Evolutionary conservation across 2,888 invertebrate species (phyloP), one percentile per base, ranked within the genome.

Genomic region (Dascillus cervinus): DNA sequence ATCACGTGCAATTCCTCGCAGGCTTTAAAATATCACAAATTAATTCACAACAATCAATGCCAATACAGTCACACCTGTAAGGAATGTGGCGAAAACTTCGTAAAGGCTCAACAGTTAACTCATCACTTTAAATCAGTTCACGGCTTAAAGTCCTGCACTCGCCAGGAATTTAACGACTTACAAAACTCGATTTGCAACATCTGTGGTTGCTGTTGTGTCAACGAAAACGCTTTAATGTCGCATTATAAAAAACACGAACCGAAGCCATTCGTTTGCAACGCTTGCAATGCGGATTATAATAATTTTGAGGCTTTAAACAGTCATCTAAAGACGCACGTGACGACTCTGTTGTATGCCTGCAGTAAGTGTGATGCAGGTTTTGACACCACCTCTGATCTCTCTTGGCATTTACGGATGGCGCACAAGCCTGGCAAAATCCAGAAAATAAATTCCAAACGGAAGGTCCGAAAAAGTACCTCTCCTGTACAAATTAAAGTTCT

Each of bases 341-440:
- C 52, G 17, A 50, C 52, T 3, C 33, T 51, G 24, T 31, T 51
- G 8, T 60, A 55, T 37, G 60, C 60, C 10, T 60, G 60, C 37
- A 60, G 56, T 37, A 60, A 55, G 37, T 60, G 60, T 31, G 53
- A 58, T 41, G 53, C 49, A 24, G 55, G 53, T 2, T 60, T 59
- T 41, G 46, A 52, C 1, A 50, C 49, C 31, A 59, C 57, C n/a
- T 41, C 48, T 11, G 56, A 57, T 24, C 50, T 60, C 3, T 52
- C 53, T 11, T 34, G 43, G 3, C 60, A 60, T 37, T 43, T 60
- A 29, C 39, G 55, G 22, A 39, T 34, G 22, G 50, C 46, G 13
- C 60, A 60, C 40, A 46, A 41, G 22, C 23, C 31, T 24, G 38
- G 37, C 21, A 14, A 17, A 17, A n/a, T n/a, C n/a, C n/a, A n/a